Evolutionary conservation across 2,888 invertebrate genomes (phyloP).

Genomic region (Adineta ricciae): DNA sequence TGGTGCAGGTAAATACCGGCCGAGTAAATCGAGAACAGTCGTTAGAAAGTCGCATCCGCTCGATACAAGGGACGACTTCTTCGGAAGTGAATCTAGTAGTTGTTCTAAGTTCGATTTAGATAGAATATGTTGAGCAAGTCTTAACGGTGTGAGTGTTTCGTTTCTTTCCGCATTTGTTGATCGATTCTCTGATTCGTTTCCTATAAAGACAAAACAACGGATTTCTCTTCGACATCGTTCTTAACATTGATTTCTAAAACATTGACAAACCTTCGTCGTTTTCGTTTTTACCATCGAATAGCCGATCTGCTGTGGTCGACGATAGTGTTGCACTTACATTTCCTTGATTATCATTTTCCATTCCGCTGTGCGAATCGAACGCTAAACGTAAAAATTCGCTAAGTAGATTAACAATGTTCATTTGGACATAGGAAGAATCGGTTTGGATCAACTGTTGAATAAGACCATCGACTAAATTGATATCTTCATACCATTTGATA

Average conservation of each 20-base stretch:
- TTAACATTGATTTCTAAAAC: background rate
- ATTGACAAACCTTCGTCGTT: background rate
- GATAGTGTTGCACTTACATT: background rate
- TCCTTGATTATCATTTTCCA: background rate
- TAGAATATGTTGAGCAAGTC: constrained; percentile 8
- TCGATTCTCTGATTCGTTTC: background rate
- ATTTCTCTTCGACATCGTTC: background rate
- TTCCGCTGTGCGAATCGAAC: background rate
- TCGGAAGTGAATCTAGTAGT: background rate
- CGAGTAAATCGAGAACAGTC: background rate
- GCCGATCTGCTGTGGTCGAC: background rate
- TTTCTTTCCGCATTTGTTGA: background rate
- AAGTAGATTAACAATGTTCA: background rate
- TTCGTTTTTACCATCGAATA: background rate
- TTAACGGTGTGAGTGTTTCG: background rate
- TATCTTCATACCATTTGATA: constrained; percentile 12
- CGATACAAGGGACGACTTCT: background rate
- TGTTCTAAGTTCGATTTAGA: constrained; percentile 1
- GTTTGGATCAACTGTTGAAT: background rate
- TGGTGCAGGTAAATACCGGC: background rate
- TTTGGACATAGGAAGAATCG: background rate
- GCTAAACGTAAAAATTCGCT: background rate
- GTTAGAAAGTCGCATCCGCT: background rate
- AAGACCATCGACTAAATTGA: constrained; percentile 13
- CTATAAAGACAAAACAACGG: no score